A percentile compares a stretch with the other conserved stretches of the same genome.
Conservation (phyloP, 2,113 vertebrate species). For the Gymnogyps californianus region DNA sequence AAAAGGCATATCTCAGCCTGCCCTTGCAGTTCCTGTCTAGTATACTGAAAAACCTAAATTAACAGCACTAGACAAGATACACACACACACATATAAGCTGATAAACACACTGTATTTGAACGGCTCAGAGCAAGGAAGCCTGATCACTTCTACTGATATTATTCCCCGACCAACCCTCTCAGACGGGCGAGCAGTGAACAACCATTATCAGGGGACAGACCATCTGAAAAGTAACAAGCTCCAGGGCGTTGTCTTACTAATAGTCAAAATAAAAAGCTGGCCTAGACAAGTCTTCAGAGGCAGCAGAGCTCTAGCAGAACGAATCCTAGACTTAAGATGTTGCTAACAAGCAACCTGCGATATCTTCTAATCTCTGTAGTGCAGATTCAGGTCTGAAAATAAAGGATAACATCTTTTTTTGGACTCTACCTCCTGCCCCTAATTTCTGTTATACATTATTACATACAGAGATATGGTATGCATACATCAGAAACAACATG, state of each 20-base stretch:
- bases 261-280: constrained; percentile 38
- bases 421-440: background rate
- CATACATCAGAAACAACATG: background rate
- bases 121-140: background rate
- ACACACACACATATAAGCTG: rapidly evolving
- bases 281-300: constrained; percentile 48
- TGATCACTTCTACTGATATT: background rate
- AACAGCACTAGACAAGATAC: background rate
- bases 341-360: background rate
- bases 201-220: background rate
- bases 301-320: background rate
- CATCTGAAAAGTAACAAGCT: background rate
- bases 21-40: constrained; percentile 29
- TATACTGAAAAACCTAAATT: background rate
- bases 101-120: background rate
- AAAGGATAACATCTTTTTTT: background rate
- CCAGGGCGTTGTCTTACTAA: constrained; percentile 16
- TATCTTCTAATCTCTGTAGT: background rate
- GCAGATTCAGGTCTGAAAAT: background rate
- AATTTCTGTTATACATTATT: constrained; percentile 17
- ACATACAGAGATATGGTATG: background rate
- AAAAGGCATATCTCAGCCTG: constrained; percentile 32
- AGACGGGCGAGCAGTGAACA: background rate
- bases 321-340: background rate
- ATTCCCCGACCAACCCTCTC: background rate